Evolutionary conservation across 2,888 invertebrate genomes (phyloP).

Genomic region (Thyatira batis): DNA sequence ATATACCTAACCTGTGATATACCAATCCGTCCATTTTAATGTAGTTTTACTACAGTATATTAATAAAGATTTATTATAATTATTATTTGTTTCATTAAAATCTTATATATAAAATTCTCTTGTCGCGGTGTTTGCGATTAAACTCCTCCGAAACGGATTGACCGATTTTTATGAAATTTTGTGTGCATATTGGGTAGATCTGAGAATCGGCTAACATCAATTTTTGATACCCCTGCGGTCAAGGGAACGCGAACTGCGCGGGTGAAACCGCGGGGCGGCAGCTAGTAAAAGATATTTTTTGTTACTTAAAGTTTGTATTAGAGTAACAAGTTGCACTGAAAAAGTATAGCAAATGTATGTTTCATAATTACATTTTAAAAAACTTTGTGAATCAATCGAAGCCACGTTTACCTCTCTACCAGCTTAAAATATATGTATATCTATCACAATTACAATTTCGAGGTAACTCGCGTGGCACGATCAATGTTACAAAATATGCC

Average conservation of each 20-base stretch:
- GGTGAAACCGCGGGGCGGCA: too few species aligned
- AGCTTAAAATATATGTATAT: conserved; percentile 2
- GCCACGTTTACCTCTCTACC: neutral
- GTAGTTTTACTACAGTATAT: conserved; percentile 41
- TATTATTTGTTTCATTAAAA: conserved; percentile 10
- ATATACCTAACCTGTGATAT: conserved; percentile 80
- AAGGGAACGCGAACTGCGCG: too few species aligned
- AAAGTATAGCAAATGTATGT: conserved; percentile 2
- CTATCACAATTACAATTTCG: conserved; percentile 30
- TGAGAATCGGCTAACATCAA: too few species aligned
- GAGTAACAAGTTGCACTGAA: conserved; percentile 36
- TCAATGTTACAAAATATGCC: neutral
- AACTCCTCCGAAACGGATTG: too few species aligned
- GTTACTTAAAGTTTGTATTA: conserved; percentile 18
- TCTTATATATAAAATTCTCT: too few species aligned
- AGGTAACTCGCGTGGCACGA: neutral
- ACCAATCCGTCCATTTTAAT: conserved; percentile 69
- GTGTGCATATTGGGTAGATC: too few species aligned
- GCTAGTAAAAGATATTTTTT: conserved; percentile 18
- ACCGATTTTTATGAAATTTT: too few species aligned
- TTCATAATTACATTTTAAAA: neutral
- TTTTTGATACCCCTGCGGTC: too few species aligned
- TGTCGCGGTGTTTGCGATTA: too few species aligned
- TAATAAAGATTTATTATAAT: conserved; percentile 39
- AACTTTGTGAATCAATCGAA: neutral